Base-by-base conservation (phyloP, 2,888 invertebrate genomes). In the Carterocephalus palaemon region DNA sequence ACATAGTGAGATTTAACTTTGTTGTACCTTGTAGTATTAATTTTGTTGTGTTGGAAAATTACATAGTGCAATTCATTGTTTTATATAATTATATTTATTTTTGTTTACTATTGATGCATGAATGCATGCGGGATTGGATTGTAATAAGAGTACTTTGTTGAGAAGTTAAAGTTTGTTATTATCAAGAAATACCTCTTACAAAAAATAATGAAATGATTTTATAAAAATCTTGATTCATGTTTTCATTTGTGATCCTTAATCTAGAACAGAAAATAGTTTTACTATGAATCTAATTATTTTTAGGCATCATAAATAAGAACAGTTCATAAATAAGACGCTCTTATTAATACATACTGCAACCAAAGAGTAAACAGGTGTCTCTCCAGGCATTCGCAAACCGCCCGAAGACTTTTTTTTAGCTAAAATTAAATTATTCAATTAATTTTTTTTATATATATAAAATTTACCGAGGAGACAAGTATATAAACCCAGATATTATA, bases 61-160 rank as follows among this genome's bases (percentile, higher is more conserved):
- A 51, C 64, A 67, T 67, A n/a, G 79, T 78, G 70, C 64, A 71
- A 64, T 71, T 72, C 74, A 75, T 70, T 83, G 76, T 78, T 79
- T 23, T 23, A 23, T 23, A 23, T 23, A 23, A 9, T 23, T 23
- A 32, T 40, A 31, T 46, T 60, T 52, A 52, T 52, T 57, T 55
- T 42, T 45, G 37, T 32, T 15, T 10, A 16, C 1, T 45, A n/a
- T 24, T 41, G 26, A 32, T 40, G 31, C 34, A 36, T 29, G 23
- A 13, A 13, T 20, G 28, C 43, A 12, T 28, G 40, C 2, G 26
- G 26, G 9, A 20, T 26, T 34, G 32, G 31, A 34, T 15, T 42
- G 41, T 28, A 42, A 42, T 34, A 34, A 42, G 26, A 42, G 24
- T 26, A 22, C 16, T 4, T n/a, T 34, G 22, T 29, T 29, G 22